Evolutionary conservation across 2,113 vertebrate species (phyloP), one percentile per base, ranked within the genome.

Genomic region (Baryphthengus martii): DNA sequence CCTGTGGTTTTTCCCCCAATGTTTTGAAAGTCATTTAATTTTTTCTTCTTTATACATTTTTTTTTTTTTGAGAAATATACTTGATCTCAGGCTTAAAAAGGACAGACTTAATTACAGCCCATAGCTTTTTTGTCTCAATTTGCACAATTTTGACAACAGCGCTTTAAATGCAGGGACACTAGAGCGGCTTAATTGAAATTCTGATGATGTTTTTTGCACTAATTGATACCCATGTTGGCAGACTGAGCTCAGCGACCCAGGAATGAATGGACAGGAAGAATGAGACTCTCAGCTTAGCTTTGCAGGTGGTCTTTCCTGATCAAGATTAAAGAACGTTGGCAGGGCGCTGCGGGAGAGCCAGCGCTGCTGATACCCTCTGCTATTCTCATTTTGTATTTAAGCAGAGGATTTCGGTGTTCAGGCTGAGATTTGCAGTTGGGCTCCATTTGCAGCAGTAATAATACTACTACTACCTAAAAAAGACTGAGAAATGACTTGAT

Each of bases 251-350:
- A 95, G 93, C 70, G n/a, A 96, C 91, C 93, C 94, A 95, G 94
- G 84, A 97, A 93, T 93, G 96, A 96, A 95, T 86, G 95, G 92
- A 91, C 96, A 97, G 95, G 93, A 96, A 96, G 93, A 96, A 97
- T 96, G 92, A 96, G 95, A 97, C 95, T 96, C 94, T 96, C 93
- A 96, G 92, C 68, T 96, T 96, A 96, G 92, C 93, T 72, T 97
- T 94, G 91, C 93, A 96, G 93, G 93, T 95, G 93, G 95, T 94
- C 95, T 92, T 94, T 94, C 90, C 92, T 90, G 88, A 96, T 95
- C 93, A 94, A 96, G 90, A 96, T 94, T 93, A 96, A 96, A 96
- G 92, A 94, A 92, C 90, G 78, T 79, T 90, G 95, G 90, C 95
- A 93, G 70, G 83, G 56, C 88, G 75, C 95, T 91, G 89, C 95